Evolutionary conservation across 1,140 invertebrate genomes (phyloP).

Genomic region (Zaprionus capensis): DNA sequence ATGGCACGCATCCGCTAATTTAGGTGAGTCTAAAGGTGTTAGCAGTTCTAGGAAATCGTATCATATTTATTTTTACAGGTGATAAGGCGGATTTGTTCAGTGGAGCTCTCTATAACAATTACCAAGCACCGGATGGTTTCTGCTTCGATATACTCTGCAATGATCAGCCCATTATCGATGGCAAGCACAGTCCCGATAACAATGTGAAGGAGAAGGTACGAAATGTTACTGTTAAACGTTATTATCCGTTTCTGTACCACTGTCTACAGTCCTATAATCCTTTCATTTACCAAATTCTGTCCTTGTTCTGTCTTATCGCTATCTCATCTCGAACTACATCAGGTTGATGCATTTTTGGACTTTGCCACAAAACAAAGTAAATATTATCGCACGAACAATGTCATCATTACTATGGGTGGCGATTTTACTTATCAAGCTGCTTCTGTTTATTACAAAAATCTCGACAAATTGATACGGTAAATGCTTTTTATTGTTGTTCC

Average conservation of each 20-base stretch:
- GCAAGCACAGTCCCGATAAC: slow-evolving; percentile 89
- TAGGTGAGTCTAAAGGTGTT: slow-evolving; percentile 39
- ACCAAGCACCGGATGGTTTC: slow-evolving; percentile 93
- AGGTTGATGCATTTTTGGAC: slow-evolving; percentile 87
- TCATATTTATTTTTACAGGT: slow-evolving; percentile 19
- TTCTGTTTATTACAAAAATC: slow-evolving; percentile 92
- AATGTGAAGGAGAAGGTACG: slow-evolving; percentile 89
- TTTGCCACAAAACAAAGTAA: slow-evolving; percentile 86
- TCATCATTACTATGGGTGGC: slow-evolving; percentile 96
- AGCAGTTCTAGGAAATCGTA: neutral
- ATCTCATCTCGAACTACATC: slow-evolving; percentile 32
- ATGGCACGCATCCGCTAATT: slow-evolving; percentile 67
- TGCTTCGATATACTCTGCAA: slow-evolving; percentile 94
- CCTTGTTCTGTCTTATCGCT: slow-evolving; percentile 46
- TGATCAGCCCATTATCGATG: slow-evolving; percentile 93
- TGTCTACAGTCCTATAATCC: slow-evolving; percentile 18
- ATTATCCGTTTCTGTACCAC: neutral
- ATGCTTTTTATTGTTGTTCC: slow-evolving; percentile 1
- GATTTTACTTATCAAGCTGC: slow-evolving; percentile 97
- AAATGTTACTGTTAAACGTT: neutral
- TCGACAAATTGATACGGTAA: slow-evolving; percentile 95
- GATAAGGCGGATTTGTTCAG: slow-evolving; percentile 88
- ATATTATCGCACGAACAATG: slow-evolving; percentile 89
- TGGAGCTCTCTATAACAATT: slow-evolving; percentile 90
- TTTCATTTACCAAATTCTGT: slow-evolving; percentile 20